Evolutionary conservation across 1,140 invertebrate species (phyloP), one percentile per base, ranked within the genome.

Genomic region (Drosophila parabipectinata): DNA sequence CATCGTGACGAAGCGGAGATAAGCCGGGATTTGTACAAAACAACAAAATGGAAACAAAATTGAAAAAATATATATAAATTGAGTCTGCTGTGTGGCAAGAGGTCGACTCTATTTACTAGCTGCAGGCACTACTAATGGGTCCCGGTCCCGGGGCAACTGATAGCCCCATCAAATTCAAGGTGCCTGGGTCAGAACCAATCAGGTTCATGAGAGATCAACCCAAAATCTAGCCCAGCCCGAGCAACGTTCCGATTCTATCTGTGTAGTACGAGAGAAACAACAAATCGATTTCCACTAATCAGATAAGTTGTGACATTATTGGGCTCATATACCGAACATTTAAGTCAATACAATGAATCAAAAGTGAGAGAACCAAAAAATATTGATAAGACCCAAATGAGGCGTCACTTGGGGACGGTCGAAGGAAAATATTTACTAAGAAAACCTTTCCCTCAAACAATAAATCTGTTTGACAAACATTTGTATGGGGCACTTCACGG

Each of bases 1-100:
- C 79, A 82, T 83, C 59, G 48, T 64, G 74, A 82, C 79, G 61
- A 50, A 50, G 62, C 58, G 53, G 18, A 63, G 78, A 81, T 68
- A 67, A 68, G 58, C 51, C 32, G 39, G 68, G 24, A 47, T 45
- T 56, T 54, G 41, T 57, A 56, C 14, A 57, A 18, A 66, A 52
- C 26, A 28, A 72, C 50, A 64, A 60, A 60, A 45, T 30, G 28
- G 54, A 63, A 44, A 12, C 45, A 21, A 52, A 59, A 66, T 64
- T 50, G 24, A 51, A 62, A 37, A 64, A 28, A 26, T 15, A 5
- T 14, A 44, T 44, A 44, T 62, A 66, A 24, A 56, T 32, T 45
- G 44, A 50, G 44, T 37, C 30, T 39, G 63, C n/a, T 69, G 32
- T 67, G 66, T 47, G 63, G 32, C 48, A 71, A 71, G 26, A 39